Evolutionary conservation across 2,797 vertebrate genomes (phyloP), one percentile per base, ranked within the genome.

Genomic region (Rhinophrynus dorsalis): DNA sequence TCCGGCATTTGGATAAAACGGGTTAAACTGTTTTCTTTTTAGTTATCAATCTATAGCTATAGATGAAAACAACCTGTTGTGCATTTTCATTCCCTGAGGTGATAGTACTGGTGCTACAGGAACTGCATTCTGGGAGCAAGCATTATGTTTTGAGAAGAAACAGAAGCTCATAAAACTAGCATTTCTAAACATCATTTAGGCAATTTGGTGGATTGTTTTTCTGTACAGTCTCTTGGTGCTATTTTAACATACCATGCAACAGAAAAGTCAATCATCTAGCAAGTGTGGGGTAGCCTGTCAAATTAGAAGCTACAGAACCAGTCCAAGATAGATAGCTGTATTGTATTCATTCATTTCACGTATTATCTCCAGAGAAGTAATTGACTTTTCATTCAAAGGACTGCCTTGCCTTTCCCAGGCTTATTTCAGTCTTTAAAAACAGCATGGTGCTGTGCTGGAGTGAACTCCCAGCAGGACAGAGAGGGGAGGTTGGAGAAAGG

Each of bases 401-500:
- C 74, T 78, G 71, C 65, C 55, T 10, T 42, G 74, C 79, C 61
- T 0, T 68, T 76, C 74, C 78, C 76, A 65, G 37, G 48, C 73
- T 67, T 47, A 23, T 8, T 50, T 47, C 69, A 54, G 32, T 45
- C 74, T 76, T 73, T 2, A 6, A 40, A 78, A 57, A 51, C 79
- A 72, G 74, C 81, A 75, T 59, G 33, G 68, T 59, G 75, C 75
- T 79, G 82, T 75, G 77, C 68, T 60, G 81, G 68, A 77, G 77
- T 6, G 8, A 62, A 29, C 76, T 81, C 83, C 77, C 91, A 89
- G 91, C 83, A 3, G 85, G 91, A 78, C 81, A 52, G 0, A 75
- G 84, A 79, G 78, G 84, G 79, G 61, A 85, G 90, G 86, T 90
- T 77, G 80, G 84, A 81, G 78, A 67, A 79, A 85, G 90, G 90